Evolutionary conservation across 2,888 invertebrate genomes (phyloP).

Genomic region (Phyllotreta cruciferae): DNA sequence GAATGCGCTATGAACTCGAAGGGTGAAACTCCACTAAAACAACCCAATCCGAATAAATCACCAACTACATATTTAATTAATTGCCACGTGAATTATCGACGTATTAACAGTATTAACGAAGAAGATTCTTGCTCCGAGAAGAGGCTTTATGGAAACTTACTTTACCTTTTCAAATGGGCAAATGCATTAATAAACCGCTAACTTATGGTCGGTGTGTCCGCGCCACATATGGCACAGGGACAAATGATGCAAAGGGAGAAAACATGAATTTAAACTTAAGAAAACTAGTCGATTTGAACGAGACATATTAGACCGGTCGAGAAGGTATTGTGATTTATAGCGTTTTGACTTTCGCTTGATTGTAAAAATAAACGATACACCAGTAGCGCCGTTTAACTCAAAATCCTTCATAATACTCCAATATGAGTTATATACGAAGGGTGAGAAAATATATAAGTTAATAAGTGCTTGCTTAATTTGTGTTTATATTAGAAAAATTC

Average conservation of each 20-base stretch:
- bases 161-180: constrained; percentile 27
- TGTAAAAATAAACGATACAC: constrained; percentile 24
- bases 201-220: constrained; percentile 1
- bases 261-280: constrained; percentile 54
- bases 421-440: too few species aligned
- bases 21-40: too few species aligned
- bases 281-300: constrained; percentile 50
- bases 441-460: too few species aligned
- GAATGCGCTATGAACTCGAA: too few species aligned
- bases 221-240: constrained; percentile 36
- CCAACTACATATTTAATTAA: too few species aligned
- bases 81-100: too few species aligned
- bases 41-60: too few species aligned
- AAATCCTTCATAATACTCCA: too few species aligned
- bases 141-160: neutral
- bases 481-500: too few species aligned
- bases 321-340: constrained; percentile 43
- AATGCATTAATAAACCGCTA: constrained; percentile 21
- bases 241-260: constrained; percentile 41
- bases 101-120: too few species aligned
- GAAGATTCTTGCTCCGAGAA: neutral
- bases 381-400: constrained; percentile 10
- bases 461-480: too few species aligned
- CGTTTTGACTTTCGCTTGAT: constrained; percentile 40
- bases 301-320: constrained; percentile 49